These are phyloP conservation scores for Tringa solitaria DNA, from an alignment of 2,113 vertebrate genomes.

Conservation along the genomic window DNA sequence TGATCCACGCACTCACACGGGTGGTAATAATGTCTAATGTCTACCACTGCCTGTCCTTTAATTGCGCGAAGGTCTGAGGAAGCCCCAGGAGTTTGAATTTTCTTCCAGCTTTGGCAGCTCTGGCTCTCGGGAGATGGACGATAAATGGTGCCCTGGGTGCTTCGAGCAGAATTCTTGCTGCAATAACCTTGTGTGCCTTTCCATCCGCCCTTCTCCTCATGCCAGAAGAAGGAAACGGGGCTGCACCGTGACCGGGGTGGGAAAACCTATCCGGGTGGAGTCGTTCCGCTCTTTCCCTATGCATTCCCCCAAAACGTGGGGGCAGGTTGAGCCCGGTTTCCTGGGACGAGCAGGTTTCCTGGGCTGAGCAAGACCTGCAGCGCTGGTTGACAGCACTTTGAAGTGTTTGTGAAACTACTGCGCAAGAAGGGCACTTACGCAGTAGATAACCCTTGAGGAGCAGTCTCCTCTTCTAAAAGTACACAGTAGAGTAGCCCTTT, in stretches of 20 bases:
- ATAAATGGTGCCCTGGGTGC: neutral
- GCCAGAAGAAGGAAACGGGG: neutral
- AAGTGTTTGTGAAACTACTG: neutral
- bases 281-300: neutral
- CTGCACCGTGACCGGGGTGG: neutral
- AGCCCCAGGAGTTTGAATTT: neutral
- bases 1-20: rapidly evolving
- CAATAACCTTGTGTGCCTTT: neutral
- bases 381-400: rapidly evolving
- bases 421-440: neutral
- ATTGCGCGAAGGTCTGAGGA: neutral
- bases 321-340: neutral
- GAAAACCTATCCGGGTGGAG: neutral
- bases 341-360: neutral
- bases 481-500: neutral
- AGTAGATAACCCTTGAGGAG: neutral
- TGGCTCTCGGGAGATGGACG: neutral
- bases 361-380: neutral
- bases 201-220: neutral
- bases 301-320: neutral
- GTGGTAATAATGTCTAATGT: neutral
- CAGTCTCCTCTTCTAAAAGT: neutral
- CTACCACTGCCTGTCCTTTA: neutral
- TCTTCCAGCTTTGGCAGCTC: neutral
- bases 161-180: neutral